A percentile compares a stretch with the other conserved stretches of the same genome.
These are phyloP conservation scores for Drosophila buzzatii DNA, from an alignment of 2,888 invertebrate genomes.

Conservation along the genomic window DNA sequence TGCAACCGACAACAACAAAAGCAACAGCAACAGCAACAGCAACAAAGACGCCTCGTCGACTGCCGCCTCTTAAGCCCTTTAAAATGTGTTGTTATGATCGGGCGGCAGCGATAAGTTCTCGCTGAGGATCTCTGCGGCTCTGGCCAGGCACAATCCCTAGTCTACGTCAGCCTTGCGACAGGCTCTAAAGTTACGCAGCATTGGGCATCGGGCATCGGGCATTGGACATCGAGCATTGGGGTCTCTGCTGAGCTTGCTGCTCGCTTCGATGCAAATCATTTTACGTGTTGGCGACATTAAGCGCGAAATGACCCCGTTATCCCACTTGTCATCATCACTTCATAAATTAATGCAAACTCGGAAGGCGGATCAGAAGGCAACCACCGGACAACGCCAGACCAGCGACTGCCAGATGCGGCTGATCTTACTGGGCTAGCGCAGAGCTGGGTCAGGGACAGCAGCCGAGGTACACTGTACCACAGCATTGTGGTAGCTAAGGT, in stretches of 20 bases:
- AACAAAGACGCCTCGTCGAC: slow-evolving; percentile 10
- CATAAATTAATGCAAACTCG: slow-evolving; percentile 79
- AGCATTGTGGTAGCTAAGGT: background rate
- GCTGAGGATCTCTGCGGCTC: slow-evolving; percentile 42
- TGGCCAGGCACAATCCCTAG: slow-evolving; percentile 19
- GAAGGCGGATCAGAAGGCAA: slow-evolving; percentile 48
- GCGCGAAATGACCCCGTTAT: slow-evolving; percentile 83
- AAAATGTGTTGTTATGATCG: slow-evolving; percentile 83
- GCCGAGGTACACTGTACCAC: slow-evolving; percentile 16
- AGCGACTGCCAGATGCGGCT: slow-evolving; percentile 12
- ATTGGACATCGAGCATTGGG: slow-evolving; percentile 30
- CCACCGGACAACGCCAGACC: slow-evolving; percentile 3
- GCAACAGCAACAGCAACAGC: background rate
- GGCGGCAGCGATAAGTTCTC: slow-evolving; percentile 71
- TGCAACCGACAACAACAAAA: slow-evolving; percentile 61
- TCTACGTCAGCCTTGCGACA: slow-evolving; percentile 66
- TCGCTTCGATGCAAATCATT: slow-evolving; percentile 78
- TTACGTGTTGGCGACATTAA: slow-evolving; percentile 83
- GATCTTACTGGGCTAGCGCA: slow-evolving; percentile 22
- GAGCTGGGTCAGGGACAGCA: slow-evolving; percentile 49
- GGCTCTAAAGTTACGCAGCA: slow-evolving; percentile 75
- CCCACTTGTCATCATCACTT: slow-evolving; percentile 83
- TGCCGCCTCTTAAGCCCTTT: slow-evolving; percentile 73
- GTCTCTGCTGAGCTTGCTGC: background rate
- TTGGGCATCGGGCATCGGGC: slow-evolving; percentile 35